Evolutionary conservation across 2,113 vertebrate species (phyloP).

Genomic region (Aythya baeri): DNA sequence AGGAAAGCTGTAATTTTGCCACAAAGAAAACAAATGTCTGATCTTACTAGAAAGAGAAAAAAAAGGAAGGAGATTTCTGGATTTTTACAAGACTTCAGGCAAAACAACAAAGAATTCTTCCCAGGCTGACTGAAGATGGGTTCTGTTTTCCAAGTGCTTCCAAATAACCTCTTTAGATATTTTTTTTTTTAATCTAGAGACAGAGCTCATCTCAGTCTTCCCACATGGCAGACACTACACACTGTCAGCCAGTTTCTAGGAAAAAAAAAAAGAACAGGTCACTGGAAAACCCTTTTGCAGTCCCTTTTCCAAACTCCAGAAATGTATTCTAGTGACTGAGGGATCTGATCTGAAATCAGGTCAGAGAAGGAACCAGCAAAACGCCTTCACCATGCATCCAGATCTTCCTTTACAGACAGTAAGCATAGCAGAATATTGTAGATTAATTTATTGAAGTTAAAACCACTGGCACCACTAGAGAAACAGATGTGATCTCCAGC

Average conservation of each 20-base stretch:
- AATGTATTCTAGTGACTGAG: not conserved
- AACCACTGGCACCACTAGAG: not conserved
- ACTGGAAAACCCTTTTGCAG: not conserved
- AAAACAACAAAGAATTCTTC: not conserved
- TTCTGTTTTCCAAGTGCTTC: not conserved
- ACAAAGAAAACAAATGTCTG: not conserved
- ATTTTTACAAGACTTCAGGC: not conserved
- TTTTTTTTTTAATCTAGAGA: not conserved
- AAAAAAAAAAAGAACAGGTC: not conserved
- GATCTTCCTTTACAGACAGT: not conserved
- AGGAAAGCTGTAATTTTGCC: not conserved
- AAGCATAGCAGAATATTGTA: not conserved
- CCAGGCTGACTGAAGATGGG: not conserved
- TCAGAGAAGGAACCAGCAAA: not conserved
- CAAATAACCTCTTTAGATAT: not conserved
- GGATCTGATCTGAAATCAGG: not conserved
- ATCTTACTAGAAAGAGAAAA: not conserved
- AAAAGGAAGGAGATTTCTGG: not conserved
- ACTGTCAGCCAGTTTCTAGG: not conserved
- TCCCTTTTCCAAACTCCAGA: not conserved
- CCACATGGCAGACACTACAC: not conserved
- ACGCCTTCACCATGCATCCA: not conserved
- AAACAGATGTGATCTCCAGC: not conserved
- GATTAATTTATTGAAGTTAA: not conserved
- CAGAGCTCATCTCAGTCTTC: not conserved